Evolutionary conservation across 2,888 invertebrate genomes (phyloP).

Genomic region (Alsophila aescularia): DNA sequence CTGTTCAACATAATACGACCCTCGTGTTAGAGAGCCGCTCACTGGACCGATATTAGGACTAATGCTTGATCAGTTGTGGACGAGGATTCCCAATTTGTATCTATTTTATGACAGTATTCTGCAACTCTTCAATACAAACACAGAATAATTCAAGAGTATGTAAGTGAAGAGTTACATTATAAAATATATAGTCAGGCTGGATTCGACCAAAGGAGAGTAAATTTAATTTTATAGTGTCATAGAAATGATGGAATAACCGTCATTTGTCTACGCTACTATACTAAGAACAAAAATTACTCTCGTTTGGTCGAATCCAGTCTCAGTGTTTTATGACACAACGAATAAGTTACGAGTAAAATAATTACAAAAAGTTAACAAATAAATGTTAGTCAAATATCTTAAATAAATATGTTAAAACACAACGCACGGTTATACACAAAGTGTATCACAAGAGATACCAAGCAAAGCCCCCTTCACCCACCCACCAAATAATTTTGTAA

Average conservation of each 20-base stretch:
- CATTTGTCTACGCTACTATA: too few species aligned
- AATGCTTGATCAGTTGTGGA: neutral
- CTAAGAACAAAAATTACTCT: too few species aligned
- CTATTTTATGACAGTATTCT: neutral
- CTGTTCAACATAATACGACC: conserved; percentile 70
- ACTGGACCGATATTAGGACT: neutral
- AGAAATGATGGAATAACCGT: too few species aligned
- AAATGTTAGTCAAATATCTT: conserved; percentile 17
- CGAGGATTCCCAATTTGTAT: too few species aligned
- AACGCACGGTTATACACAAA: conserved; percentile 30
- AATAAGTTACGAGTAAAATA: neutral
- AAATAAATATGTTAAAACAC: conserved; percentile 31
- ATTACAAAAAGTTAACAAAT: neutral
- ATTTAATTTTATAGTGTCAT: too few species aligned
- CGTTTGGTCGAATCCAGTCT: too few species aligned
- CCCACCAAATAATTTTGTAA: conserved; percentile 78
- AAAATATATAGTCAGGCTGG: too few species aligned
- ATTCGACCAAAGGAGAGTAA: too few species aligned
- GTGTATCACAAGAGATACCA: conserved; percentile 74
- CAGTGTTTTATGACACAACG: too few species aligned
- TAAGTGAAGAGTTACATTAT: too few species aligned
- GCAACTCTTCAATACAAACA: too few species aligned
- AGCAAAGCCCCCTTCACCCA: conserved; percentile 86
- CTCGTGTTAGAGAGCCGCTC: conserved; percentile 68
- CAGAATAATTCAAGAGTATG: too few species aligned